Evolutionary conservation across 2,888 invertebrate genomes (phyloP), one percentile per base, ranked within the genome.

Genomic region (Protophormia terraenovae): DNA sequence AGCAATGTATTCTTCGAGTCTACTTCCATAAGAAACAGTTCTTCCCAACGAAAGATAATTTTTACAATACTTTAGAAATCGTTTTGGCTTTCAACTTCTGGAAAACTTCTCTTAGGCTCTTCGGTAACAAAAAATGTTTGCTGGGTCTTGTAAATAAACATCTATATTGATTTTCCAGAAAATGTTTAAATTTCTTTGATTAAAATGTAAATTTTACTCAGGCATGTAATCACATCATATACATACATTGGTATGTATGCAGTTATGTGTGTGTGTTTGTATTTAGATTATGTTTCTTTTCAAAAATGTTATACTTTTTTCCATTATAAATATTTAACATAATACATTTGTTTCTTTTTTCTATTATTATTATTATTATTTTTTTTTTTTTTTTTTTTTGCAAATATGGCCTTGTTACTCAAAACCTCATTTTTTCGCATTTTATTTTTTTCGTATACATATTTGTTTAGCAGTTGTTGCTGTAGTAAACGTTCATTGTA

Each of bases 381-480:
- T 19, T 55, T 32, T 22, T 1, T 32, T 7, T 60, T 60, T 47
- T 4, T 58, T 66, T 24, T 29, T 47, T 55, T 76, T 53, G 3
- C 7, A 10, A 71, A 81, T 32, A 29, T 86, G 89, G 87, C 89
- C 89, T 89, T 89, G 88, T 89, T 89, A 85, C 88, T 86, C 87
- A 88, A 89, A 89, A 89, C 89, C 89, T 87, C 87, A 88, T 87
- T 89, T 88, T 82, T 71, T 87, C 86, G 86, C 87, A 88, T 88
- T 86, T 85, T 22, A n/a, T 87, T 84, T 84, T 73, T 66, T 75
- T 35, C 71, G 53, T 19, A 14, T n/a, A n/a, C n/a, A n/a, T 71
- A 24, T 55, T 35, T 50, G n/a, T 27, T 16, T 19, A 27, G 32
- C 35, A 41, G 29, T 66, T 41, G 41, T n/a, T 47, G 19, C 16